Evolutionary conservation across 1,140 invertebrate species (phyloP).

Genomic region (Coptotermes formosanus): DNA sequence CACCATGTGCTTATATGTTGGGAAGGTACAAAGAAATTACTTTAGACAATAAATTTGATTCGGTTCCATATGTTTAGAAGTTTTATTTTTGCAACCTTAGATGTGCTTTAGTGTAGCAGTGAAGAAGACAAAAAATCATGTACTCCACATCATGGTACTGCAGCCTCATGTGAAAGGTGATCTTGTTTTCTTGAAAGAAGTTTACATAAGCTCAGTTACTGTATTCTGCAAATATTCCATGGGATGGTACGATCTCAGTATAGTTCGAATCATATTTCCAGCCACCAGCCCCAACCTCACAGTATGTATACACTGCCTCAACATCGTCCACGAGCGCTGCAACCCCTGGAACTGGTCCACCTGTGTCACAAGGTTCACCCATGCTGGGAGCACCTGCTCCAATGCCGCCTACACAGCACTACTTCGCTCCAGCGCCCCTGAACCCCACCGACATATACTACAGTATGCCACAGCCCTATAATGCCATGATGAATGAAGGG

Average conservation of each 20-base stretch:
- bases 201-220: no score
- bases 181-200: no score
- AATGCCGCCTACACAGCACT: neutral
- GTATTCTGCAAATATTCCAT: neutral
- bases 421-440: neutral
- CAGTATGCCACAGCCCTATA: neutral
- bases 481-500: neutral
- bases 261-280: constrained; percentile 9
- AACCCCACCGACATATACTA: neutral
- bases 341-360: constrained; percentile 5
- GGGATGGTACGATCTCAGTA: constrained; percentile 14
- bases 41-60: no score
- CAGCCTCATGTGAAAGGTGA: no score
- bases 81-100: no score
- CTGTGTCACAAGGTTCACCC: neutral
- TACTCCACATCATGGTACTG: no score
- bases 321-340: neutral
- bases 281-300: neutral
- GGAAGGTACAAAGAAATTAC: no score
- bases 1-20: no score
- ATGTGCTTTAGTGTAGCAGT: no score
- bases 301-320: constrained; percentile 1
- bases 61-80: no score
- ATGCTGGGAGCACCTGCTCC: neutral
- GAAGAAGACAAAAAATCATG: no score